Percentiles rank a stretch among this genome's conserved stretches.
phyloP scores from a whole-genome alignment of 1,140 invertebrate species.

The Drosophila kurseongensis region DNA sequence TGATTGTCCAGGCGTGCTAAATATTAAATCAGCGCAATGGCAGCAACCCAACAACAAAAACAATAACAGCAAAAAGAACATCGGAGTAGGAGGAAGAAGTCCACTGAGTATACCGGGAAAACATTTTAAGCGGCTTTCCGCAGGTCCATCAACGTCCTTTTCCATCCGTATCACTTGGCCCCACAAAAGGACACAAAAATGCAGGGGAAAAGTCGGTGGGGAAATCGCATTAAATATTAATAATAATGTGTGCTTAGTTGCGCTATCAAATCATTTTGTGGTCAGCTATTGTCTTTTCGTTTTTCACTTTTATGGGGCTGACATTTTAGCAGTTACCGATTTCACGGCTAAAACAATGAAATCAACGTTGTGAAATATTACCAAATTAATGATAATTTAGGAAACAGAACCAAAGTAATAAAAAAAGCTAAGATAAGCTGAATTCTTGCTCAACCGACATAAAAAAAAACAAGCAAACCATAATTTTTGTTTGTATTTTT shows the following conservation, averaged over 20 bases:
- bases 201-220: not conserved
- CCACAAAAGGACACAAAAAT: conserved; percentile 56
- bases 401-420: not conserved
- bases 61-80: conserved; percentile 15
- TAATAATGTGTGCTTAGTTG: conserved; percentile 75
- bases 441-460: no score
- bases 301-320: conserved; percentile 21
- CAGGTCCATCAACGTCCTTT: conserved; percentile 68
- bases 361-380: conserved; percentile 1
- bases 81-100: not conserved
- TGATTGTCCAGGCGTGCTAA: conserved; percentile 73
- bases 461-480: no score
- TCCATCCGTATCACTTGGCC: conserved; percentile 27
- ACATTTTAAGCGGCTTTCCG: conserved; percentile 78
- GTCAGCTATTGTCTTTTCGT: conserved; percentile 40
- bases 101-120: conserved; percentile 41
- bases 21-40: conserved; percentile 71
- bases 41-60: conserved; percentile 33
- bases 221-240: conserved; percentile 77
- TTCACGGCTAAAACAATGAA: conserved; percentile 3
- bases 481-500: no score
- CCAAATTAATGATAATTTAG: not conserved
- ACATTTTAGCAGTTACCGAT: conserved; percentile 11
- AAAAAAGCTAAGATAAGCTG: no score
- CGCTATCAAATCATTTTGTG: conserved; percentile 65